Evolutionary conservation across 92 coral and sea anemone genomes (phyloP), one percentile per base, ranked within the genome.

Genomic region (Blastomussa wellsi): DNA sequence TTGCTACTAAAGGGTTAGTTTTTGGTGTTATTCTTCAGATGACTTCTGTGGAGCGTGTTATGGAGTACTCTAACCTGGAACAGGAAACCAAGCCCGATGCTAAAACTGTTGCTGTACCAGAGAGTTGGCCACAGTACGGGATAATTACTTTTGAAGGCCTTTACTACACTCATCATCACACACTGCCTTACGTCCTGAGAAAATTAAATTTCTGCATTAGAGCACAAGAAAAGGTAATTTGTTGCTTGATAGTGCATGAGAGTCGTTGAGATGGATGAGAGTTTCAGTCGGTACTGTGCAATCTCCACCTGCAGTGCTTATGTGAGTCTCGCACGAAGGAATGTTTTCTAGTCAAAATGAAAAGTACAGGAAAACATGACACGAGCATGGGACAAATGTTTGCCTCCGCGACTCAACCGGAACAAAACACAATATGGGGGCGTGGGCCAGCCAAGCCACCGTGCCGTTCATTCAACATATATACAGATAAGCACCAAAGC

Each of bases 31-130:
- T 55, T 33, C 67, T 87, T 0, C 72, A 95, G 98, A 96, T 96
- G 98, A 95, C 98, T 37, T 96, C 98, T 31, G 98, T 96, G 5
- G 98, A 96, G 78, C 98, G 98, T 53, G 97, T 96, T 39, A 19
- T 94, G 33, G 98, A 96, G 57, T 96, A 96, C 86, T 85, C 95
- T 31, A 88, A 86, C 19, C 76, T 96, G 49, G 95, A 96, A 62
- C 95, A 92, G 17, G 98, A 96, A 78, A 81, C 90, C 16, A 91
- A 90, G 51, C 83, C 92, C 86, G 78, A 80, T 20, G 86, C 69
- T 36, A 89, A 83, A 53, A 91, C 90, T 33, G 88, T 85, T n/a
- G 76, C 57, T 22, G 87, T 92, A 60, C 94, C 93, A 28, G 74
- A 47, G 41, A 92, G 85, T 44, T 96, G 98, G 98, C 98, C 98